Conservation (phyloP, 2,113 vertebrate genomes). For the Phaethornis superciliosus region DNA sequence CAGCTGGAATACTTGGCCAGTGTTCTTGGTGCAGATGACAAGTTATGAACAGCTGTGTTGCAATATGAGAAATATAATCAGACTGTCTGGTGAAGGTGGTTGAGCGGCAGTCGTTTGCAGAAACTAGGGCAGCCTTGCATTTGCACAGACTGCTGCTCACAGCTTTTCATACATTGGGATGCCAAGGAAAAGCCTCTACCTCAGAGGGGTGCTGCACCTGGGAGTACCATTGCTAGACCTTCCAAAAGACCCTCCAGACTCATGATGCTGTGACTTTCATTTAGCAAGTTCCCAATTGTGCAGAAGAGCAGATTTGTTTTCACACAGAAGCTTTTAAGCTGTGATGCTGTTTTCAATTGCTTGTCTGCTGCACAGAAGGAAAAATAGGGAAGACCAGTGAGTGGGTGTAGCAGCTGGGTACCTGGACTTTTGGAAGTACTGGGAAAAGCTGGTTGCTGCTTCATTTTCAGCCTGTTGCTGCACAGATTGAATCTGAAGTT, state of each 20-base stretch:
- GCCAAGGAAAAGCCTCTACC: not conserved
- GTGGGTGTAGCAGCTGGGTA: constrained; percentile 69
- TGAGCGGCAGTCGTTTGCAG: not conserved
- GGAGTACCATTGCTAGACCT: not conserved
- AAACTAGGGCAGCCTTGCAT: not conserved
- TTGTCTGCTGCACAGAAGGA: not conserved
- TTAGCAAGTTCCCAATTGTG: not conserved
- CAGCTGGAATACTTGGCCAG: constrained; percentile 28
- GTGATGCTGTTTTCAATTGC: constrained; percentile 4
- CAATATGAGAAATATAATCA: not conserved
- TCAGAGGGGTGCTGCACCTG: fast-evolving
- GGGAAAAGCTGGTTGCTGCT: constrained; percentile 46
- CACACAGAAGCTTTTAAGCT: constrained; percentile 29
- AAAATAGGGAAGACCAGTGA: constrained; percentile 32
- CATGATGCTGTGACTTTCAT: not conserved
- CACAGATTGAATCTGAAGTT: constrained; percentile 59
- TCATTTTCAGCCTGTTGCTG: constrained; percentile 43
- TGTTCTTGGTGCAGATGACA: not conserved
- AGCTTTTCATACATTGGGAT: not conserved
- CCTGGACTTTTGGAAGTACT: constrained; percentile 57
- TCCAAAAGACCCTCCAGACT: not conserved
- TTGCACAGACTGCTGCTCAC: not conserved
- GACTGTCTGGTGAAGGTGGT: not conserved
- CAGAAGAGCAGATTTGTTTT: constrained; percentile 53
- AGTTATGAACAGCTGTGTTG: constrained; percentile 11